Evolutionary conservation across 2,888 invertebrate species (phyloP).

Genomic region (Oscheius sp.): DNA sequence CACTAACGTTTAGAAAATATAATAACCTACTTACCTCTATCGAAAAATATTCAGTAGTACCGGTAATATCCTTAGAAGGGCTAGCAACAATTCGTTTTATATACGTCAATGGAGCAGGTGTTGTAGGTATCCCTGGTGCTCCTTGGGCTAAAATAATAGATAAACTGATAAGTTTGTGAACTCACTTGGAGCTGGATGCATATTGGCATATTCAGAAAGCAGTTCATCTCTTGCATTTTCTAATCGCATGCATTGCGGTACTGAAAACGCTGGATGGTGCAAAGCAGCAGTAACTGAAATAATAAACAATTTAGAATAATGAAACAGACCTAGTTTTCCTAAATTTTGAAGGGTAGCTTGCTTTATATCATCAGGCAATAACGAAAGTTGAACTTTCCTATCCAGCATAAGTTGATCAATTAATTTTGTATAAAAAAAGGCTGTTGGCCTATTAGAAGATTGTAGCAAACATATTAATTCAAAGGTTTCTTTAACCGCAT

Average conservation of each 20-base stretch:
- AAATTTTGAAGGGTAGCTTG: conserved; percentile 32
- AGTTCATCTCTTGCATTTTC: conserved; percentile 29
- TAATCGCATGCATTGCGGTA: conserved; percentile 34
- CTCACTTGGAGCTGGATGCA: neutral
- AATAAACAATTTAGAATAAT: neutral
- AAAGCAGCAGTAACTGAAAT: conserved; percentile 40
- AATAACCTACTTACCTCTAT: conserved; percentile 42
- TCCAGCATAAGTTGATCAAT: conserved; percentile 26
- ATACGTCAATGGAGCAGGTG: neutral
- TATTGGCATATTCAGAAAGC: neutral
- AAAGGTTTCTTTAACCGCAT: conserved; percentile 19
- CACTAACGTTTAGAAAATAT: too few relatives aligned
- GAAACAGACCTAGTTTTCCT: conserved; percentile 26
- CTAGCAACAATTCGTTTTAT: neutral
- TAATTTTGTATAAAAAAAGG: conserved; percentile 21
- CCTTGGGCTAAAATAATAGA: neutral
- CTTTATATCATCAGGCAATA: conserved; percentile 25
- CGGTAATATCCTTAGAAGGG: neutral
- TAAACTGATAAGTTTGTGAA: neutral
- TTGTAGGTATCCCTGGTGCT: neutral
- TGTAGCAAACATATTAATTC: conserved; percentile 15
- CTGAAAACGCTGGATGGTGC: conserved; percentile 47
- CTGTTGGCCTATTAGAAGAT: conserved; percentile 16
- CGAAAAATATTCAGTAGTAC: neutral
- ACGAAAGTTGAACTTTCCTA: conserved; percentile 15